Evolutionary conservation across 2,113 vertebrate genomes (phyloP).

Genomic region (Eudyptes chrysolophus): DNA sequence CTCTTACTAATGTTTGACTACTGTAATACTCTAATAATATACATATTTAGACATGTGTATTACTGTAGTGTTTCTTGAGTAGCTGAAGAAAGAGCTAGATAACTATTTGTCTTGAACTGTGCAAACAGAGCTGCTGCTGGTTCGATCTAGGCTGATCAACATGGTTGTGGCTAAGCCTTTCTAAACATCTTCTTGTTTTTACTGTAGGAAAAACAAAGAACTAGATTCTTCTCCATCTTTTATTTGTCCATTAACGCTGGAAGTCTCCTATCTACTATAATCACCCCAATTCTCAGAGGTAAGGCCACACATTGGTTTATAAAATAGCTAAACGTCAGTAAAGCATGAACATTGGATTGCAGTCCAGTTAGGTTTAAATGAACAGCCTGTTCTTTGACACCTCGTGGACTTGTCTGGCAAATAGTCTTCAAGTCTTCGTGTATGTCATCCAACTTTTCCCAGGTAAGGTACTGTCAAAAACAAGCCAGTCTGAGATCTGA

Average conservation of each 20-base stretch:
- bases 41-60: neutral
- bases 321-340: neutral
- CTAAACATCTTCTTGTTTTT: slow-evolving; percentile 18
- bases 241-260: slow-evolving; percentile 93
- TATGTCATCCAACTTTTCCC: neutral
- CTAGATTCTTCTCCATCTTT: slow-evolving; percentile 93
- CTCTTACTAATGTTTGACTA: neutral
- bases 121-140: neutral
- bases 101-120: neutral
- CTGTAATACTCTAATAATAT: neutral
- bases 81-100: neutral
- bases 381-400: neutral
- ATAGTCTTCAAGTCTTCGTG: neutral
- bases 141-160: neutral
- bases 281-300: slow-evolving; percentile 93
- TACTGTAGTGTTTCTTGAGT: neutral
- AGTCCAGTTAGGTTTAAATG: neutral
- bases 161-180: neutral
- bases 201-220: slow-evolving; percentile 85
- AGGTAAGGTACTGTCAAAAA: neutral
- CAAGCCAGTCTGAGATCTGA: neutral
- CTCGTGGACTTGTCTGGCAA: neutral
- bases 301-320: neutral
- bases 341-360: neutral
- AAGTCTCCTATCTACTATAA: slow-evolving; percentile 91